Evolutionary conservation across 2,113 vertebrate genomes (phyloP), one percentile per base, ranked within the genome.

Genomic region (Hyaena hyaena): DNA sequence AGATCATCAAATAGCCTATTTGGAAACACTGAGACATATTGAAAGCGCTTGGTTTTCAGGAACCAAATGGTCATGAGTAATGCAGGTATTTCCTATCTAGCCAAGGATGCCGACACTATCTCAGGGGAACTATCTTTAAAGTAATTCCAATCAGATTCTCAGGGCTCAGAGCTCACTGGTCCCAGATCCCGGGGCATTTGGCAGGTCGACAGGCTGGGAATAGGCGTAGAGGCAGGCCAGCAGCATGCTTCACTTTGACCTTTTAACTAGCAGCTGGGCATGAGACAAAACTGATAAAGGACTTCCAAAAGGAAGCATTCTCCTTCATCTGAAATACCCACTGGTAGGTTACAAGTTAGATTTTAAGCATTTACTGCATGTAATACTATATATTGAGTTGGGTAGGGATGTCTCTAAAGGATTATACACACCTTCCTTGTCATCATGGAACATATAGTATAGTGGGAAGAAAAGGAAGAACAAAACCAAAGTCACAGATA

Each of bases 41-140:
- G 85, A 95, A 84, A 90, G 33, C 63, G 45, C 63, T 85, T 90
- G 81, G 48, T 86, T 95, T 76, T 80, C 48, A 94, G 71, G 39
- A 94, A 90, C 26, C n/a, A 88, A 95, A 95, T 88, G 73, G 53
- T 81, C 24, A 35, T 68, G 43, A 95, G 92, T 65, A 94, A 94
- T 39, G 43, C 31, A 45, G 39, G 8, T 43, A 71, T 88, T 92
- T 97, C 10, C 58, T 74, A 3, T 26, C 17, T 48, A 53, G 50
- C 3, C 23, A 61, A 89, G 16, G 45, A 83, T 39, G 58, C 26
- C 69, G 61, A 85, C 21, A 53, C 48, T 65, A 4, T 80, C n/a
- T 65, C 53, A 58, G 71, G 71, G 81, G n/a, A 74, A 66, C 3
- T 28, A 66, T 53, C 87, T 89, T 39, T 79, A 69, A 79, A 94